Base-by-base conservation (phyloP, 2,797 vertebrate species). In the Graptemys geographica region DNA sequence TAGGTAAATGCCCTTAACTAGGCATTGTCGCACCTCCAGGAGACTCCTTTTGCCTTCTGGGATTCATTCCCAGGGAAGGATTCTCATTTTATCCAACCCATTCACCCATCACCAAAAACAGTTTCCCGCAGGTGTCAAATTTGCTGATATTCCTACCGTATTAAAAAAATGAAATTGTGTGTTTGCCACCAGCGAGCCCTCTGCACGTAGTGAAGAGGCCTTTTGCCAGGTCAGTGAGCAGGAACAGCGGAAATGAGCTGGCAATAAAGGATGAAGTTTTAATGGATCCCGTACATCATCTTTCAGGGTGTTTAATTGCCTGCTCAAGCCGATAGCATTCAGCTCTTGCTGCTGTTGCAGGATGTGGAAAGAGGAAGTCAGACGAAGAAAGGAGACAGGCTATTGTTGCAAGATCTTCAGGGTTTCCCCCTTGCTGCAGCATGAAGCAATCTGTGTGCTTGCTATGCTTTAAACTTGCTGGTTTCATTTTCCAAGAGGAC, bases 151-250 rank as follows among this genome's bases (percentile, higher is more conserved):
- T 89, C 62, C 79, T 72, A n/a, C n/a, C n/a, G n/a, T n/a, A 0
- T 72, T 81, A 81, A 87, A 81, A 62, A 91, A 76, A 28, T 33
- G 87, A 96, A 94, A 89, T 85, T 49, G 11, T 87, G 84, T 79
- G 84, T 96, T 96, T 96, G 83, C 94, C 83, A 88, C 91, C 95
- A 82, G 81, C 84, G 53, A 86, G 87, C 81, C 31, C 88, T 89
- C 93, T 92, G 76, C 95, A 59, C 49, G 86, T 62, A 95, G 88
- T 10, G 31, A 91, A 96, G 74, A 97, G 84, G 95, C 81, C 88
- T 95, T 91, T 65, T 94, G 74, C 88, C 93, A 97, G 56, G 41
- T 5, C 15, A 12, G 37, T 4, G 21, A 33, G 95, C 92, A 95
- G 28, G 88, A 86, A 81, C 94, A 93, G 85, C 91, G 90, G 94